Conservation (phyloP, 2,888 invertebrate genomes). For the Silvanus unidentatus region DNA sequence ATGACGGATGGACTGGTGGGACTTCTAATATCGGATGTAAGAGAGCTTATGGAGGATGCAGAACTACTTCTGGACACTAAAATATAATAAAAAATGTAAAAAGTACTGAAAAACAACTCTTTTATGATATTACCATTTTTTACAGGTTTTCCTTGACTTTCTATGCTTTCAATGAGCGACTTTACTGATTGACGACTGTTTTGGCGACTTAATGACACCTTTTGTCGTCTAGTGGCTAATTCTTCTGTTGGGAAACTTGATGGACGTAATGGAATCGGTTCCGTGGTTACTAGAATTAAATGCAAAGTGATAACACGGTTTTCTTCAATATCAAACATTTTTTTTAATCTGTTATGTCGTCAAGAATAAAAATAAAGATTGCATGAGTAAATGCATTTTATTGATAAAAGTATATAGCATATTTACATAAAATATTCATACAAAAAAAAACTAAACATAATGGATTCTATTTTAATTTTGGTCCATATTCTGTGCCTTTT, state of each 20-base stretch:
- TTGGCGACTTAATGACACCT: constrained; percentile 53
- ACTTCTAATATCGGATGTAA: constrained; percentile 47
- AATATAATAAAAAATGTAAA: background rate
- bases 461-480: no score
- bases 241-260: constrained; percentile 57
- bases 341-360: no score
- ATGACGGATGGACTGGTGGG: constrained; percentile 36
- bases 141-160: constrained; percentile 47
- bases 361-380: no score
- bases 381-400: no score
- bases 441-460: no score
- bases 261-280: constrained; percentile 46
- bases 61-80: constrained; percentile 57
- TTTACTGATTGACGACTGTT: constrained; percentile 84
- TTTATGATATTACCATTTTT: background rate
- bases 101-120: background rate
- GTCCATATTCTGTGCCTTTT: no score
- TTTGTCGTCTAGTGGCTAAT: constrained; percentile 52
- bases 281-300: constrained; percentile 31
- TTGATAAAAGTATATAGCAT: no score
- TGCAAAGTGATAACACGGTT: constrained; percentile 1
- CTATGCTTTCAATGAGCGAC: constrained; percentile 85
- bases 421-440: no score
- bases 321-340: background rate
- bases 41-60: constrained; percentile 56